phyloP scores from a whole-genome alignment of 2,888 invertebrate species.

The Leucozona laternaria region DNA sequence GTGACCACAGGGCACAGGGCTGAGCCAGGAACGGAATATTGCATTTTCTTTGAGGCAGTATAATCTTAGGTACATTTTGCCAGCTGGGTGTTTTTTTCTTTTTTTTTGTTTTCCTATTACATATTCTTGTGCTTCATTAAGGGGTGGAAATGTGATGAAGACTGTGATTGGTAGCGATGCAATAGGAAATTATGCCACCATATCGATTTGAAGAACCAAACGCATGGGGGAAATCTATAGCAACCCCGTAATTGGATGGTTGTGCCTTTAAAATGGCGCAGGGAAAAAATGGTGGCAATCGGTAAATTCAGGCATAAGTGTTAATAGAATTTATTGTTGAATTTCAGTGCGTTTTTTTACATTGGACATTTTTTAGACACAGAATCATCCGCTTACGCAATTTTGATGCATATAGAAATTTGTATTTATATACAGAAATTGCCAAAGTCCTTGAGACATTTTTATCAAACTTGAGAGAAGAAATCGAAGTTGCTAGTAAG shows the following conservation, averaged over 20 bases:
- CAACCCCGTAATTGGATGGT: slow-evolving; percentile 41
- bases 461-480: too few relatives aligned
- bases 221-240: slow-evolving; percentile 17
- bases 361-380: background rate
- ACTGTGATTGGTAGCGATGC: slow-evolving; percentile 72
- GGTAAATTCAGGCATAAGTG: background rate
- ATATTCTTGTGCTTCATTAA: slow-evolving; percentile 26
- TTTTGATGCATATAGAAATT: too few relatives aligned
- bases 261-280: slow-evolving; percentile 48
- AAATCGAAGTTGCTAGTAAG: too few relatives aligned
- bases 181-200: slow-evolving; percentile 58
- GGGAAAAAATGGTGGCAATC: slow-evolving; percentile 19
- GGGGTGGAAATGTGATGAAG: slow-evolving; percentile 56
- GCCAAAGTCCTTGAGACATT: too few relatives aligned
- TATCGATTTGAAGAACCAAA: slow-evolving; percentile 26
- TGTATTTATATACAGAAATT: too few relatives aligned
- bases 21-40: slow-evolving; percentile 32
- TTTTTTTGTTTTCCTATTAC: slow-evolving; percentile 26
- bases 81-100: slow-evolving; percentile 44
- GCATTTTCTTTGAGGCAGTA: slow-evolving; percentile 54
- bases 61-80: slow-evolving; percentile 57
- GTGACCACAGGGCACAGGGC: slow-evolving; percentile 31
- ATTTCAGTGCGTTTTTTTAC: background rate
- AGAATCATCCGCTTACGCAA: too few relatives aligned
- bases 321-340: background rate